Percentiles rank a stretch among this genome's conserved stretches.
Evolutionary conservation across 2,113 vertebrate genomes (phyloP).

Genomic region (Amia ocellicauda): DNA sequence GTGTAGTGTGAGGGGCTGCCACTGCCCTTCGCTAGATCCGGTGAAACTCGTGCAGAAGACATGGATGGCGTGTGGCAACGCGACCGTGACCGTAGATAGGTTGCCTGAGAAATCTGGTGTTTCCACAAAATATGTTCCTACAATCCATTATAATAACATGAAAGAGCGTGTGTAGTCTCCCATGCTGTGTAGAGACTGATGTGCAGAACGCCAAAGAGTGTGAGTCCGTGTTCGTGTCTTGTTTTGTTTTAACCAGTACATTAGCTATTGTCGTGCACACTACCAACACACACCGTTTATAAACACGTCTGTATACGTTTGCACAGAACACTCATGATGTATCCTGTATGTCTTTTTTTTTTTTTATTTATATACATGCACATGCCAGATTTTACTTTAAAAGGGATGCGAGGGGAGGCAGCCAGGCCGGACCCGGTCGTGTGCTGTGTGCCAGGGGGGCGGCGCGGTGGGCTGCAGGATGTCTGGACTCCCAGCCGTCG

Average conservation of each 20-base stretch:
- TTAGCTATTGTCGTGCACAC: constrained; percentile 34
- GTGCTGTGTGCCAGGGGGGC: constrained; percentile 33
- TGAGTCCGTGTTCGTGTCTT: constrained; percentile 20
- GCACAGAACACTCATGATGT: constrained; percentile 46
- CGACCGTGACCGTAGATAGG: too few species aligned
- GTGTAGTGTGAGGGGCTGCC: constrained; percentile 23
- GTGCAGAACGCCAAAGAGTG: constrained; percentile 55
- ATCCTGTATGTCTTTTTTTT: constrained; percentile 58
- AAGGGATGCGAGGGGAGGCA: constrained; percentile 37
- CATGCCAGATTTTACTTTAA: constrained; percentile 47
- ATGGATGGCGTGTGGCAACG: too few species aligned
- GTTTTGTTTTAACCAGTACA: constrained; percentile 26
- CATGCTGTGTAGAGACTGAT: too few species aligned
- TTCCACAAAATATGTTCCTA: constrained; percentile 3
- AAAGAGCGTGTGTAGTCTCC: too few species aligned
- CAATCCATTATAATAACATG: too few species aligned
- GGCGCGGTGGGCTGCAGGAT: constrained; percentile 20
- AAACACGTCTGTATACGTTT: constrained; percentile 56
- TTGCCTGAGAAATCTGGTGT: background rate
- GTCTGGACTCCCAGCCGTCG: background rate
- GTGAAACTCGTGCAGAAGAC: too few species aligned
- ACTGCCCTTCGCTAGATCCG: too few species aligned
- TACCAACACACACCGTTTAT: constrained; percentile 32
- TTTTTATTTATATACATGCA: constrained; percentile 61
- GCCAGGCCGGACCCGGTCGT: constrained; percentile 34